Conservation (phyloP, 2,888 invertebrate species). For the Nesidiocoris tenuis region DNA sequence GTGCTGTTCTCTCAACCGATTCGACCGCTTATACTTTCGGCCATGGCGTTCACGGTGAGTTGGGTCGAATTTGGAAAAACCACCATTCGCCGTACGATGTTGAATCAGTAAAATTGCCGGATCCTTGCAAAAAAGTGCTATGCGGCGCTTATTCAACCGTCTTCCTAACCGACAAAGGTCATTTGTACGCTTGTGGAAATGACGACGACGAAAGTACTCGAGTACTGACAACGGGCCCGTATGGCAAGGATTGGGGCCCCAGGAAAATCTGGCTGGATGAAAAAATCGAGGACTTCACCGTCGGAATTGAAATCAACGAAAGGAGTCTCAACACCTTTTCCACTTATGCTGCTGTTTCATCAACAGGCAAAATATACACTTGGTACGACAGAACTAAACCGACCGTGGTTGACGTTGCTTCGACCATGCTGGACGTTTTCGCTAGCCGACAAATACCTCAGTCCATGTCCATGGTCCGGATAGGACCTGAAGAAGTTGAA, state of each 20-base stretch:
- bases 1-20: not conserved
- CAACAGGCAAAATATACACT: conserved; percentile 8
- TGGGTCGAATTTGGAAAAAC: not conserved
- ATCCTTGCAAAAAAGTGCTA: conserved; percentile 2
- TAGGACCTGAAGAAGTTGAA: not conserved
- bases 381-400: not conserved
- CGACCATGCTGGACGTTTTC: not conserved
- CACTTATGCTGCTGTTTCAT: not conserved
- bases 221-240: not conserved
- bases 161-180: not conserved
- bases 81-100: not conserved
- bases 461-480: not conserved
- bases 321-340: not conserved
- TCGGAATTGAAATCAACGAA: not conserved
- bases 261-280: conserved; percentile 8
- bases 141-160: conserved; percentile 13
- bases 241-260: not conserved
- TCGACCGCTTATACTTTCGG: not conserved
- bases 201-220: too few relatives aligned
- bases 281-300: conserved; percentile 4
- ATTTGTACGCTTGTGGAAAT: conserved; percentile 5
- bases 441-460: not conserved
- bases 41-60: not conserved
- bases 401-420: not conserved
- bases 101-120: not conserved